Evolutionary conservation across 2,113 vertebrate genomes (phyloP).

Genomic region (Mus spicilegus): DNA sequence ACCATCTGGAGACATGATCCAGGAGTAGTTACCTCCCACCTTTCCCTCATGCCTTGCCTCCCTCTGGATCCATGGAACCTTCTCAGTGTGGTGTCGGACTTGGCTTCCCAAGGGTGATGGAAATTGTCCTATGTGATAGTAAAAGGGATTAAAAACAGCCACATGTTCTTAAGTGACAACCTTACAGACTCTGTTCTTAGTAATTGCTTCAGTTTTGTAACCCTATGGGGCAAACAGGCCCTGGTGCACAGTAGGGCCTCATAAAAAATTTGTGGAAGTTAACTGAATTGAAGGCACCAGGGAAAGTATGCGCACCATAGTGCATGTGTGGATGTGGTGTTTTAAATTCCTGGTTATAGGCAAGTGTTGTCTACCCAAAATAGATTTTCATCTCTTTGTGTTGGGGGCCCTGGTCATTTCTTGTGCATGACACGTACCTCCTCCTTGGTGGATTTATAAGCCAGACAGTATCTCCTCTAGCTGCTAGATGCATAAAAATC

Average conservation of each 20-base stretch:
- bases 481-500: background rate
- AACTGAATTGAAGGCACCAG: background rate
- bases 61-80: background rate
- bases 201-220: background rate
- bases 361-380: background rate
- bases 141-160: slow-evolving; percentile 20
- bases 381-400: background rate
- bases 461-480: background rate
- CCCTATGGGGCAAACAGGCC: background rate
- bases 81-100: background rate
- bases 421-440: fast-evolving
- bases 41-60: too few relatives aligned
- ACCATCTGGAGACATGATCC: background rate
- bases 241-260: background rate
- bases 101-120: background rate
- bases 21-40: background rate
- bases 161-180: background rate
- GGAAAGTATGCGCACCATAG: fast-evolving
- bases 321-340: fast-evolving
- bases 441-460: background rate
- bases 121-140: background rate
- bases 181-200: fast-evolving
- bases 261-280: background rate
- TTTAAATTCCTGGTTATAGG: background rate
- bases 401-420: background rate